Base-by-base conservation (phyloP, 2,888 invertebrate genomes). In the Coenonympha glycerion region DNA sequence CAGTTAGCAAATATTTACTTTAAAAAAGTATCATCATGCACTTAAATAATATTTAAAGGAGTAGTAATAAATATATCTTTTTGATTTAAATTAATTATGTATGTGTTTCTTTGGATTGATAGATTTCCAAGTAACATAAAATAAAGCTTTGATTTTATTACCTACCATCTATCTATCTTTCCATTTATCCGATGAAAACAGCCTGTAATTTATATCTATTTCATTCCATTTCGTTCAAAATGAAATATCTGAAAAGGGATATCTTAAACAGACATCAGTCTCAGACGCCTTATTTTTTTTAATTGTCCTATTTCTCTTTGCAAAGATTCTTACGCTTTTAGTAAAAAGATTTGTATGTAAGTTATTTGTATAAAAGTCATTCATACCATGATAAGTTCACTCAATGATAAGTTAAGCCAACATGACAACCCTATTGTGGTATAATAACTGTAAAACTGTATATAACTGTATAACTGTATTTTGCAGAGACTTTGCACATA, bases 331-430 rank as follows among this genome's bases (percentile, higher is more conserved):
- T 49, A 42, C 45, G 47, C 22, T 37, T 36, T 37, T 34, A 46
- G 26, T 28, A 28, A 33, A 47, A 42, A 50, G 44, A 16, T 34
- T 45, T 45, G 51, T 49, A 56, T 50, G 45, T 44, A 45, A 48
- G 37, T 51, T 53, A 52, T 52, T 56, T 52, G 49, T 49, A 46
- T 57, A 58, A 58, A 61, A 48, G 55, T 56, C 49, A 53, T 65
- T 63, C 58, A 53, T 49, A 66, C 62, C 62, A 68, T n/a, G n/a
- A n/a, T n/a, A n/a, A n/a, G n/a, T n/a, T n/a, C n/a, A n/a, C n/a
- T n/a, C n/a, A n/a, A n/a, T n/a, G n/a, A n/a, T n/a, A n/a, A n/a
- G n/a, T n/a, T n/a, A n/a, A n/a, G n/a, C n/a, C n/a, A n/a, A n/a
- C n/a, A n/a, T n/a, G n/a, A n/a, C n/a, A n/a, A n/a, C n/a, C n/a